phyloP scores from a whole-genome alignment of 2,888 invertebrate species.

The Heterodera filipjevi region DNA sequence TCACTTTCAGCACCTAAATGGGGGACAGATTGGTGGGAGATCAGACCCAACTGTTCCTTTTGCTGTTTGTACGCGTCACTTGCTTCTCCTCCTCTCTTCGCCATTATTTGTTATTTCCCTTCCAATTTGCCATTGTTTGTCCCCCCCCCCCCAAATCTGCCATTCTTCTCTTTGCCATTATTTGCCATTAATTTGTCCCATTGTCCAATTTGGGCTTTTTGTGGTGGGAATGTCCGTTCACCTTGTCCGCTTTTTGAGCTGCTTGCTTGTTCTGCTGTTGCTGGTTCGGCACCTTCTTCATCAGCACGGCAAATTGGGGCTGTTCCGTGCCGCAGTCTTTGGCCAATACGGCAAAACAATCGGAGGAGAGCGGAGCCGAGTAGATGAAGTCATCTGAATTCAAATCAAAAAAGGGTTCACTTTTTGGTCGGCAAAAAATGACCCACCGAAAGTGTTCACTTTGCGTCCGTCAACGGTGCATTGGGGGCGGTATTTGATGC shows the following conservation, averaged over 20 bases:
- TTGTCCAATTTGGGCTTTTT: no score
- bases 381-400: constrained; percentile 16
- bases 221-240: neutral
- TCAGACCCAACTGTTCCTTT: no score
- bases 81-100: no score
- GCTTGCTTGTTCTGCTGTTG: constrained; percentile 24
- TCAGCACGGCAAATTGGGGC: constrained; percentile 65
- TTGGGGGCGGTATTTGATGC: constrained; percentile 31
- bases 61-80: no score
- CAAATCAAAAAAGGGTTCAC: neutral
- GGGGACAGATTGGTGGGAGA: no score
- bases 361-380: constrained; percentile 23
- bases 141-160: no score
- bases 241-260: constrained; percentile 1
- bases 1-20: constrained; percentile 30
- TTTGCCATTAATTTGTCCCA: no score
- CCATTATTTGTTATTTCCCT: neutral
- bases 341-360: constrained; percentile 66
- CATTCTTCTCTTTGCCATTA: no score
- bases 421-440: neutral
- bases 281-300: constrained; percentile 45
- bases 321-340: constrained; percentile 62
- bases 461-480: constrained; percentile 42
- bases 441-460: constrained; percentile 61
- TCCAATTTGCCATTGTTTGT: neutral